Percentiles rank a stretch among this genome's conserved stretches.
phyloP scores from a whole-genome alignment of 2,888 invertebrate genomes.

The Aplocera efformata region DNA sequence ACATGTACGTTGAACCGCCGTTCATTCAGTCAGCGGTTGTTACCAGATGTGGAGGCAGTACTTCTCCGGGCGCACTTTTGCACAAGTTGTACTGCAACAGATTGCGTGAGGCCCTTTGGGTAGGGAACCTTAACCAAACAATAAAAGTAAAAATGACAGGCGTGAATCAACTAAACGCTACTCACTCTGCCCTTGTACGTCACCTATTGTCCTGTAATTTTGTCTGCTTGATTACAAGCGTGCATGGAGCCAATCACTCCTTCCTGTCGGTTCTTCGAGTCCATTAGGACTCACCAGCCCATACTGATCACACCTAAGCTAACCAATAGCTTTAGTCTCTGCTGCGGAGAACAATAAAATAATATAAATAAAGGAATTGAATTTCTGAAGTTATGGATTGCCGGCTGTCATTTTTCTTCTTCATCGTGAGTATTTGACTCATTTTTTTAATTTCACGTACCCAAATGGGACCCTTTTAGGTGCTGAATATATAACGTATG shows the following conservation, averaged over 20 bases:
- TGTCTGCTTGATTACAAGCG: constrained; percentile 45
- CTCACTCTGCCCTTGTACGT: constrained; percentile 39
- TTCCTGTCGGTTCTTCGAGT: constrained; percentile 56
- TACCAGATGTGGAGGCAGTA: too few relatives aligned
- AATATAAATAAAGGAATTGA: too few relatives aligned
- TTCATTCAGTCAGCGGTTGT: too few relatives aligned
- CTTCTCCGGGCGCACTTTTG: too few relatives aligned
- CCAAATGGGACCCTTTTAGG: too few relatives aligned
- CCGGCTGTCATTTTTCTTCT: constrained; percentile 43
- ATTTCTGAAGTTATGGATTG: constrained; percentile 55
- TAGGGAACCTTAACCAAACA: too few relatives aligned
- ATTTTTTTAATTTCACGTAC: background rate
- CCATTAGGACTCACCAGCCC: constrained; percentile 49
- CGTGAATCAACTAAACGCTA: background rate
- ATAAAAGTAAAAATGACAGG: too few relatives aligned
- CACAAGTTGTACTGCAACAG: too few relatives aligned
- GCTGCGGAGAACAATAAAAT: too few relatives aligned
- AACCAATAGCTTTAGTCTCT: constrained; percentile 17
- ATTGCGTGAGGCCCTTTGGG: too few relatives aligned
- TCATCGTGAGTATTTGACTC: constrained; percentile 48
- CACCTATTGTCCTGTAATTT: constrained; percentile 48
- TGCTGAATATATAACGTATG: too few relatives aligned
- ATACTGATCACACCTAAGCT: constrained; percentile 37
- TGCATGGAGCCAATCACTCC: constrained; percentile 52
- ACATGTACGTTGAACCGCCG: too few relatives aligned